Base-by-base conservation (phyloP, 2,888 invertebrate genomes). In the Galerucella calmariensis region DNA sequence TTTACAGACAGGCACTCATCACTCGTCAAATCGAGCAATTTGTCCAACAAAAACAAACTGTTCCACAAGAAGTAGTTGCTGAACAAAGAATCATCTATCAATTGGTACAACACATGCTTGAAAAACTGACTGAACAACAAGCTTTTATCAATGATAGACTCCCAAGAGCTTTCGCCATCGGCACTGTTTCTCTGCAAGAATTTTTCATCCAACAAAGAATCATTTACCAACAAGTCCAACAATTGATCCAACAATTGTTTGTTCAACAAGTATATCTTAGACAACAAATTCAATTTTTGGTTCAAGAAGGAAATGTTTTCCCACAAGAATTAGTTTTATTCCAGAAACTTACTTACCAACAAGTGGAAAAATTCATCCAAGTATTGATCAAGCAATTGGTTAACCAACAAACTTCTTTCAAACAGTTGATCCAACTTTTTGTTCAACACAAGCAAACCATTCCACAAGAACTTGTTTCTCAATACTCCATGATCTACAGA, bases 41-140 rank as follows among this genome's bases (percentile, higher is more conserved):
- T 11, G n/a, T 69, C 14, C n/a, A 20, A 20, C 58, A 59, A 68
- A 24, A n/a, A 68, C 68, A 59, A 59, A n/a, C 46, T 24, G 44
- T 68, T 58, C 27, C 69, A 10, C 61, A 69, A 27, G n/a, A 46
- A 46, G 10, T 69, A 9, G 46, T 20, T n/a, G n/a, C 8, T 4
- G 44, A 65, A 46, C 63, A 65, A 12, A 65, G 46, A 65, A 46
- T 65, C 2, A 46, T 65, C n/a, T 65, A 65, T 16, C 46, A 46
- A 46, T 46, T 46, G n/a, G 44, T 65, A n/a, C 63, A 65, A 11
- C 2, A 46, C 8, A n/a, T 65, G 46, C n/a, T 65, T 10, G 46
- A 46, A 65, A 9, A 46, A 44, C 20, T 65, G 46, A 11, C 10
- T 12, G 2, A 20, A 9, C 63, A 46, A 46, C 16, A 65, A 44